Conservation (phyloP, 2,797 vertebrate genomes). For the Eupleurogrammus muticus region DNA sequence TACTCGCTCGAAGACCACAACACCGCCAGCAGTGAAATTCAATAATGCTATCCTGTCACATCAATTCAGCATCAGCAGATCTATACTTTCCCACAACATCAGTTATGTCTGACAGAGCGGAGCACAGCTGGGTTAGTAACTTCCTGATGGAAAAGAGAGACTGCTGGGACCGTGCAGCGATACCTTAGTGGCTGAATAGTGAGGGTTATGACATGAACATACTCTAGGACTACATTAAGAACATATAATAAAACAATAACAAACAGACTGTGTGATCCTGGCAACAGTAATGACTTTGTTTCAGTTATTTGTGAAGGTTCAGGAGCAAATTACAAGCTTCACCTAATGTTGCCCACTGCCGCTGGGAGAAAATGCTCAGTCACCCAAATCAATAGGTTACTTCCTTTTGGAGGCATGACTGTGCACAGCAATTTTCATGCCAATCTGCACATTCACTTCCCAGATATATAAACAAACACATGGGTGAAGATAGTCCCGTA, state of each 20-base stretch:
- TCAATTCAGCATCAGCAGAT: constrained; percentile 68
- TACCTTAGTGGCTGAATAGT: not conserved
- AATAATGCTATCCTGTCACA: constrained; percentile 69
- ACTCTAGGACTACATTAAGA: no score
- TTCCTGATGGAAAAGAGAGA: constrained; percentile 33
- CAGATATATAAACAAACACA: not conserved
- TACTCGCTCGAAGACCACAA: constrained; percentile 39
- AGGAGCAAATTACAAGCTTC: not conserved
- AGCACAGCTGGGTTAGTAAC: constrained; percentile 12
- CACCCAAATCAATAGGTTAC: constrained; percentile 8
- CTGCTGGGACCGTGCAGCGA: not conserved
- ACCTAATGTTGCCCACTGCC: not conserved
- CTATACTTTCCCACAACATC: constrained; percentile 65
- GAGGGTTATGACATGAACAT: not conserved
- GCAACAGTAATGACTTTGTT: not conserved
- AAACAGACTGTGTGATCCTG: not conserved
- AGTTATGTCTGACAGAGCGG: constrained; percentile 47
- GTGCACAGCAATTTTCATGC: not conserved
- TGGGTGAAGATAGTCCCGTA: not conserved
- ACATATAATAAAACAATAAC: constrained; percentile 4
- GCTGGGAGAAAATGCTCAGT: not conserved
- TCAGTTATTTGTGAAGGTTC: not conserved
- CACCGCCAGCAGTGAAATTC: constrained; percentile 51
- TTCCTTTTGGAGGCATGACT: not conserved
- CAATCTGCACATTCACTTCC: not conserved